phyloP scores from a whole-genome alignment of 2,888 invertebrate species.

The Andrena praecox region DNA sequence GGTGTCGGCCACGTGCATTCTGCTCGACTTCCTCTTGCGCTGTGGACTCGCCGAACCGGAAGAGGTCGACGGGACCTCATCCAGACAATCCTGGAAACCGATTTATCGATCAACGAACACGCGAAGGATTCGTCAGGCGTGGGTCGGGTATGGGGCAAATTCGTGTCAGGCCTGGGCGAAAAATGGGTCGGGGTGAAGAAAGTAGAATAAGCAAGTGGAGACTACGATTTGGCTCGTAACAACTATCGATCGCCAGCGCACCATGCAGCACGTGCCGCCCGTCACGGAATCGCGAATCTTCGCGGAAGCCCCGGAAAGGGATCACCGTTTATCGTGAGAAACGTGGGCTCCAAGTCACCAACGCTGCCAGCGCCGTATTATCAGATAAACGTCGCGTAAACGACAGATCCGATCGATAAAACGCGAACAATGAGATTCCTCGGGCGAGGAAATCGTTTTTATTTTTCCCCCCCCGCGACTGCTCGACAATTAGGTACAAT shows the following conservation, averaged over 20 bases:
- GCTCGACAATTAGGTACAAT: too few species aligned
- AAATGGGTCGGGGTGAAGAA: too few species aligned
- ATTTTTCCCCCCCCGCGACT: background rate
- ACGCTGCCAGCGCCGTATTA: background rate
- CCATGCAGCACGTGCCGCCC: background rate
- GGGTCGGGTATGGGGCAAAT: too few species aligned
- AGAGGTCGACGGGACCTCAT: background rate
- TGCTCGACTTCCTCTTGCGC: background rate
- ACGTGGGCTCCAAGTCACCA: background rate
- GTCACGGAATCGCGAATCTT: background rate
- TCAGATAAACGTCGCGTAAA: background rate
- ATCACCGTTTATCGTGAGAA: slow-evolving; percentile 8
- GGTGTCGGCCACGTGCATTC: background rate
- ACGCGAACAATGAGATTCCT: background rate
- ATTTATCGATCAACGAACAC: background rate
- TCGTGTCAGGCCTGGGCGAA: too few species aligned
- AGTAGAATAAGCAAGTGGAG: too few species aligned
- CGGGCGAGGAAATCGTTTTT: background rate
- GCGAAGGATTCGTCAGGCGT: too few species aligned
- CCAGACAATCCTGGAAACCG: background rate
- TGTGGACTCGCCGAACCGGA: background rate
- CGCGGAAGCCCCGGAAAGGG: background rate
- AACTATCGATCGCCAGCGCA: background rate
- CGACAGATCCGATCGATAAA: background rate
- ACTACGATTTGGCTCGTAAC: background rate